Evolutionary conservation across 2,113 vertebrate genomes (phyloP).

Genomic region (Saguinus midas): DNA sequence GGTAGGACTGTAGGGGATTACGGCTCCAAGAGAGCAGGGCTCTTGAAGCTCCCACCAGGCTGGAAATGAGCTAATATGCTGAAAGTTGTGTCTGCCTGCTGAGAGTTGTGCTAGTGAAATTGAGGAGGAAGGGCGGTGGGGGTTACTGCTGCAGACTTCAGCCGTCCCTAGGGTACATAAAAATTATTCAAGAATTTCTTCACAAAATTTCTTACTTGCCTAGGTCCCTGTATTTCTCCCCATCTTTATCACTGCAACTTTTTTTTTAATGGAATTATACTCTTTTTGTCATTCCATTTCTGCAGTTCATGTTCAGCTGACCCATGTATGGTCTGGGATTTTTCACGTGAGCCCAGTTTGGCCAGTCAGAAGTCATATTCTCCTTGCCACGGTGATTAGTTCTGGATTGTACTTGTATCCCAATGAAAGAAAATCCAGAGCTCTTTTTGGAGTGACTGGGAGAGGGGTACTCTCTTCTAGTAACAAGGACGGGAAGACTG

Average conservation of each 20-base stretch:
- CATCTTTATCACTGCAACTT: background rate
- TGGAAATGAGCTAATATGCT: background rate
- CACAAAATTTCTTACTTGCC: background rate
- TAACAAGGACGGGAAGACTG: background rate
- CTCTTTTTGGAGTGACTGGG: background rate
- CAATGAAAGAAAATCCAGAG: background rate
- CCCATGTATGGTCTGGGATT: background rate
- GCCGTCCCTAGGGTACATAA: background rate
- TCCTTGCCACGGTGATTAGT: background rate
- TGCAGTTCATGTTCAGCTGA: background rate
- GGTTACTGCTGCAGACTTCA: too few relatives aligned
- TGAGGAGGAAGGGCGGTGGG: rapidly evolving
- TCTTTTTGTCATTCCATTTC: background rate
- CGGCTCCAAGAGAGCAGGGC: background rate
- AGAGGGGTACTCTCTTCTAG: background rate
- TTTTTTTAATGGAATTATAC: background rate
- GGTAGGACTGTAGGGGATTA: background rate
- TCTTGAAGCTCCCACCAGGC: background rate
- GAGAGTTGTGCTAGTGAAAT: background rate
- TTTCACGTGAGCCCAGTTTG: background rate
- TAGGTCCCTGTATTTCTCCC: background rate
- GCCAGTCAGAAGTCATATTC: background rate
- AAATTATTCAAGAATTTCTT: background rate
- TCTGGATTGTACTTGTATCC: background rate
- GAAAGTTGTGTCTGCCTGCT: background rate